These are phyloP conservation scores for Hylomyscus alleni DNA, from an alignment of 2,797 vertebrate genomes.

Conservation along the genomic window DNA sequence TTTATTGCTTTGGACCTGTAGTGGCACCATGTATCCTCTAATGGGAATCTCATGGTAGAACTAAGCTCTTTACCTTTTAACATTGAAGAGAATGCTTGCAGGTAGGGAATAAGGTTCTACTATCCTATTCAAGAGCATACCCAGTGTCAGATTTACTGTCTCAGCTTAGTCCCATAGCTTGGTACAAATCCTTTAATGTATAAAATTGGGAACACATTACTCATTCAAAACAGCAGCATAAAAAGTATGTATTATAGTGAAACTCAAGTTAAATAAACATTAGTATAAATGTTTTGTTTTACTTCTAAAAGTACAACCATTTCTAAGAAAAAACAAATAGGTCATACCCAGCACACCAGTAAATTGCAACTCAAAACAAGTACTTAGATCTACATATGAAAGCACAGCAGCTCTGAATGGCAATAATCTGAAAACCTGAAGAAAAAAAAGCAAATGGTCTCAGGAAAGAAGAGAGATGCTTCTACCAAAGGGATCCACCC, in stretches of 20 bases:
- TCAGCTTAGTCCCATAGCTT: background rate
- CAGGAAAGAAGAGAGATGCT: background rate
- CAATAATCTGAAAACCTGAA: background rate
- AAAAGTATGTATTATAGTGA: background rate
- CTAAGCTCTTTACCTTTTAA: background rate
- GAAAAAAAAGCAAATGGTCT: background rate
- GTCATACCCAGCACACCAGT: background rate
- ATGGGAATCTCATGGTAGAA: no score
- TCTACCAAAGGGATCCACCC: background rate
- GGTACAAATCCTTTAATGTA: background rate
- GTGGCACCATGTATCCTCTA: no score
- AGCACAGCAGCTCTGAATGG: background rate
- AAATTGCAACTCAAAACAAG: slow-evolving; percentile 18
- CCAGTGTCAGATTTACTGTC: no score
- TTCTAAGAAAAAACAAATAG: background rate
- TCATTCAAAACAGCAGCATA: background rate
- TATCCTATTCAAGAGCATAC: background rate
- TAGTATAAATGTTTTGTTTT: background rate
- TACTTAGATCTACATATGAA: background rate
- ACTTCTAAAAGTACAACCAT: background rate
- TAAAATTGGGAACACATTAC: background rate
- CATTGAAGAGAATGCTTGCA: background rate
- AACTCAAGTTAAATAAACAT: background rate
- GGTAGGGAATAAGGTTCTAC: background rate
- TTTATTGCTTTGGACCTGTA: background rate